Percentiles rank a stretch among this genome's conserved stretches.
Evolutionary conservation across 2,113 vertebrate genomes (phyloP).

Genomic region (Eretmochelys imbricata): DNA sequence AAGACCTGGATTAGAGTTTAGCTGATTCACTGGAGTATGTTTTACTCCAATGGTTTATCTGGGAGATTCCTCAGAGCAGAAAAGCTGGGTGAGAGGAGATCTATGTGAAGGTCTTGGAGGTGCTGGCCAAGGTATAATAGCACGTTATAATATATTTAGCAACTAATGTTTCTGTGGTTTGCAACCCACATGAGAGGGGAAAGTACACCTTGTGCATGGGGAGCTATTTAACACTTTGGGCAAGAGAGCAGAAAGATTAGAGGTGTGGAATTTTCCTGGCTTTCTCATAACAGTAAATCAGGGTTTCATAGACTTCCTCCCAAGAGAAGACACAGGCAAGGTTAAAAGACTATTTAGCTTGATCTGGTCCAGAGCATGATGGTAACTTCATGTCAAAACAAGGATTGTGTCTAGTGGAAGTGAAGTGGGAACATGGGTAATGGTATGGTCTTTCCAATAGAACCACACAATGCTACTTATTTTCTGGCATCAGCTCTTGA

Average conservation of each 20-base stretch:
- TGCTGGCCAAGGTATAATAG: neutral
- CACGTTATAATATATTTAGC: fast-evolving
- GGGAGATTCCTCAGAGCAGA: fast-evolving
- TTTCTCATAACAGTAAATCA: neutral
- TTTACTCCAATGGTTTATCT: neutral
- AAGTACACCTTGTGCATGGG: fast-evolving
- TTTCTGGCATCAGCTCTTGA: neutral
- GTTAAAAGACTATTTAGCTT: neutral
- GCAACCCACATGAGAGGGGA: neutral
- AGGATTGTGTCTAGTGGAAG: fast-evolving
- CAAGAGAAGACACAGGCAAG: neutral
- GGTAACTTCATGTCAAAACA: fast-evolving
- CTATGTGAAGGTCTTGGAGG: fast-evolving
- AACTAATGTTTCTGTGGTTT: fast-evolving
- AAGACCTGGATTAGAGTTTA: fast-evolving
- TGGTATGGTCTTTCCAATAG: fast-evolving
- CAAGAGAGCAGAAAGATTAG: fast-evolving
- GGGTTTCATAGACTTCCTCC: neutral
- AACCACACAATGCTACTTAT: neutral
- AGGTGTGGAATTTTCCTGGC: neutral
- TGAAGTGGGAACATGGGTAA: fast-evolving
- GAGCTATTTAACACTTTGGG: neutral
- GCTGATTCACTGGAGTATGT: fast-evolving
- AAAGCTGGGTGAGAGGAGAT: fast-evolving
- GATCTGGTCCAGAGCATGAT: neutral